phyloP scores from a whole-genome alignment of 1,140 invertebrate species.

The Neotoxoptera formosana region DNA sequence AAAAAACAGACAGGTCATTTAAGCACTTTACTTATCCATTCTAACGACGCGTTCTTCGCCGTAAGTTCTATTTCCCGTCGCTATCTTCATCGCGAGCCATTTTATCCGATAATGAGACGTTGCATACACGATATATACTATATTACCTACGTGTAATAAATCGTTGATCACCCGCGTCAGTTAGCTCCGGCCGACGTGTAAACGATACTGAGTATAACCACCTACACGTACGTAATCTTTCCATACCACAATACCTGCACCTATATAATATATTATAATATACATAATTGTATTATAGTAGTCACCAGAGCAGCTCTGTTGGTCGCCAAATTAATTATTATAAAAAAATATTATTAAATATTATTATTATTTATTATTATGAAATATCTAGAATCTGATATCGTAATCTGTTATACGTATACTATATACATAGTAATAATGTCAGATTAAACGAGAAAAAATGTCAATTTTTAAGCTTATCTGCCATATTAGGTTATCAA shows the following conservation, averaged over 20 bases:
- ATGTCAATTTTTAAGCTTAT: not conserved
- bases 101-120: not conserved
- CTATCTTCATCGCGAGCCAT: not conserved
- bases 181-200: not conserved
- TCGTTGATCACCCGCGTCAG: not conserved
- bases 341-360: too few relatives aligned
- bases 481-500: not conserved
- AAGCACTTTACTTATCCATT: not conserved
- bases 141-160: not conserved
- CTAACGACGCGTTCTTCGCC: not conserved
- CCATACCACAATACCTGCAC: not conserved
- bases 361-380: too few relatives aligned
- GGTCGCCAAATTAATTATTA: not conserved
- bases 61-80: not conserved
- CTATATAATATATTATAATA: not conserved
- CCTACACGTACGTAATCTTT: not conserved
- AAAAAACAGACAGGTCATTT: slow-evolving; percentile 11
- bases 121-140: not conserved
- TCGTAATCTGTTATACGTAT: too few relatives aligned
- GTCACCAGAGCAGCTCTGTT: too few relatives aligned
- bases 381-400: not conserved
- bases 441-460: too few relatives aligned
- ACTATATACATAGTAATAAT: too few relatives aligned
- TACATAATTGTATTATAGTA: not conserved
- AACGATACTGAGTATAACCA: not conserved